Conservation (phyloP, 2,113 vertebrate species). For the Malurus melanocephalus region DNA sequence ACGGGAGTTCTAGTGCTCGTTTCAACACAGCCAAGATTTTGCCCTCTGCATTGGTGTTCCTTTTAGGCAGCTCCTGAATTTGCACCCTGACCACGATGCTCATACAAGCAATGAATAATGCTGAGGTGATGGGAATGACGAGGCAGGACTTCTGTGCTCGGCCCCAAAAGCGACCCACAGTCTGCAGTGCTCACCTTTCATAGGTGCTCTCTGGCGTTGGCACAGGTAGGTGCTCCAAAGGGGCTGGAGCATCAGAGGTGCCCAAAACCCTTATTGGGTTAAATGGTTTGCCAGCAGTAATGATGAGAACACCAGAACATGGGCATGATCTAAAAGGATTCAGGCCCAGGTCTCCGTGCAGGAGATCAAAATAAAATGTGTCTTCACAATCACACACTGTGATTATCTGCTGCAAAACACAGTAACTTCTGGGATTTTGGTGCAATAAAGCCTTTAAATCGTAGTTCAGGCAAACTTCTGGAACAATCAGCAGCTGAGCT, state of each 20-base stretch:
- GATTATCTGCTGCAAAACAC: background rate
- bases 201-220: background rate
- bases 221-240: rapidly evolving
- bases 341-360: background rate
- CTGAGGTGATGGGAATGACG: background rate
- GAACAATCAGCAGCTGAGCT: background rate
- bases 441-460: constrained; percentile 25
- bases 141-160: background rate
- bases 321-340: background rate
- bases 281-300: background rate
- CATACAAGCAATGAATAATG: background rate
- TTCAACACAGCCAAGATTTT: background rate
- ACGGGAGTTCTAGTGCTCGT: background rate
- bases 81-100: background rate
- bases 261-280: background rate
- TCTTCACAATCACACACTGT: background rate
- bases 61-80: background rate
- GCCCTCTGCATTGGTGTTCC: background rate
- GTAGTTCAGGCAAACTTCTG: background rate
- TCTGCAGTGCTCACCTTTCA: background rate
- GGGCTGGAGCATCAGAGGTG: background rate
- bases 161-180: background rate
- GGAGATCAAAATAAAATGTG: background rate
- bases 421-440: constrained; percentile 2
- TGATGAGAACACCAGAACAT: background rate